Evolutionary conservation across 2,797 vertebrate species (phyloP).

Genomic region (Rhinophrynus dorsalis): DNA sequence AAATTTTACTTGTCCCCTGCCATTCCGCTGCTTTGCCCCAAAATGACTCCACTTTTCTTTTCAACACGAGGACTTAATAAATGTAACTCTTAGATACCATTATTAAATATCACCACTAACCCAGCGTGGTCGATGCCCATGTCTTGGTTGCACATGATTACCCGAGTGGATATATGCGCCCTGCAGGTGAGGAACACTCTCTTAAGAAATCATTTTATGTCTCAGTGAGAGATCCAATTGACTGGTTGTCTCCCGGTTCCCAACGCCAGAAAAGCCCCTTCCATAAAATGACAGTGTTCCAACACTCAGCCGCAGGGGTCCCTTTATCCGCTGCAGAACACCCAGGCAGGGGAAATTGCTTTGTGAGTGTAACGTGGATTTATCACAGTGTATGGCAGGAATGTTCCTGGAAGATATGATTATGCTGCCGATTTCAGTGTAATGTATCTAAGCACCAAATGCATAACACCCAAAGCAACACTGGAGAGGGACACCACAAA

Average conservation of each 20-base stretch:
- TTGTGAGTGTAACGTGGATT: slow-evolving; percentile 67
- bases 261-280: slow-evolving; percentile 72
- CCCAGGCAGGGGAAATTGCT: slow-evolving; percentile 70
- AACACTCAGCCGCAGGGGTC: slow-evolving; percentile 72
- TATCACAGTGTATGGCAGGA: slow-evolving; percentile 73
- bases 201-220: not conserved
- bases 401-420: slow-evolving; percentile 72
- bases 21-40: too few species aligned
- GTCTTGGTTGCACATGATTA: too few species aligned
- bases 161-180: too few species aligned
- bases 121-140: too few species aligned
- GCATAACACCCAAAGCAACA: slow-evolving; percentile 21
- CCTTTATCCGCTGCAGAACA: slow-evolving; percentile 74
- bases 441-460: slow-evolving; percentile 70
- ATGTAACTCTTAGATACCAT: too few species aligned
- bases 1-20: too few species aligned
- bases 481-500: too few species aligned
- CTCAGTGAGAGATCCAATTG: not conserved
- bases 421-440: slow-evolving; percentile 74
- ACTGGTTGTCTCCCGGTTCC: too few species aligned
- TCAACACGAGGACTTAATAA: too few species aligned
- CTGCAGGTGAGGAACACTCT: not conserved
- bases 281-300: slow-evolving; percentile 78
- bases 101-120: too few species aligned
- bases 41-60: too few species aligned